phyloP scores from a whole-genome alignment of 2,113 vertebrate genomes.

The Ceuthmochares aereus region DNA sequence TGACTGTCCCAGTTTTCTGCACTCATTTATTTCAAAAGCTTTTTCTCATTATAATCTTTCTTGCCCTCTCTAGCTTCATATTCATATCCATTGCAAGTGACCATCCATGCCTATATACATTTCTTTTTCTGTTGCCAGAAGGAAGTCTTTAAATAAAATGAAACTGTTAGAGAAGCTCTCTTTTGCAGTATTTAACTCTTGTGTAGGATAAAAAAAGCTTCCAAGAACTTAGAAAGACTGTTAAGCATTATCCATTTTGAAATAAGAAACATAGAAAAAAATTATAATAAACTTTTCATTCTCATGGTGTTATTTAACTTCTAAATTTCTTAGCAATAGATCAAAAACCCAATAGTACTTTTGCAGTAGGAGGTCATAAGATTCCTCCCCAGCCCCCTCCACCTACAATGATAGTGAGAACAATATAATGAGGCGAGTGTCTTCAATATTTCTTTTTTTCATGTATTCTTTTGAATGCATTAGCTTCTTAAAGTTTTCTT shows the following conservation, averaged over 20 bases:
- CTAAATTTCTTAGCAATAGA: neutral
- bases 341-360: neutral
- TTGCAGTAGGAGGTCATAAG: neutral
- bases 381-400: neutral
- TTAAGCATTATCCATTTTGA: neutral
- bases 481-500: neutral
- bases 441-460: neutral
- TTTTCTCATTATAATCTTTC: neutral
- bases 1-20: neutral
- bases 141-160: constrained; percentile 6
- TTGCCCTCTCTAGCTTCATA: neutral
- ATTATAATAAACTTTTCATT: neutral
- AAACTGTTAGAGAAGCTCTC: neutral
- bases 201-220: neutral
- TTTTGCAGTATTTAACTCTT: neutral
- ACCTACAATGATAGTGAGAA: neutral
- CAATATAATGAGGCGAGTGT: neutral
- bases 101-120: neutral
- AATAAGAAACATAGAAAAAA: neutral
- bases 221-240: neutral
- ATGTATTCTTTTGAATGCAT: neutral
- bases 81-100: neutral
- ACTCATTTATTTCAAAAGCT: constrained; percentile 30
- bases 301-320: neutral
- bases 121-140: neutral